phyloP scores from a whole-genome alignment of 2,888 invertebrate genomes.

The Drosophila picticornis region DNA sequence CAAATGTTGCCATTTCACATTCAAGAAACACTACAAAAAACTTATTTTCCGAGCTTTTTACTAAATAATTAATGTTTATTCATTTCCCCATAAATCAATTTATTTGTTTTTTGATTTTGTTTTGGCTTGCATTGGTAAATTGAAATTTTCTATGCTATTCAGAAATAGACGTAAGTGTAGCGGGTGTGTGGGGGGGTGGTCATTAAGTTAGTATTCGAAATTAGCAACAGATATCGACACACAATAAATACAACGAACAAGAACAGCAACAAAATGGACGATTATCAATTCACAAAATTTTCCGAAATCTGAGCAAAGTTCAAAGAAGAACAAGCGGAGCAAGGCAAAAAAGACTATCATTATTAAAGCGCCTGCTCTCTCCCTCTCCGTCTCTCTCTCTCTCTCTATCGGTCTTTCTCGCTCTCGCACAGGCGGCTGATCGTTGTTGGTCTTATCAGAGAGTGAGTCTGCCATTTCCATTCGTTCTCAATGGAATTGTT shows the following conservation, averaged over 20 bases:
- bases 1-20: background rate
- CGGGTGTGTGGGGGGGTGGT: background rate
- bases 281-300: constrained; percentile 55
- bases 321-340: constrained; percentile 13
- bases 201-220: constrained; percentile 23
- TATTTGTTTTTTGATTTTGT: background rate
- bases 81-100: background rate
- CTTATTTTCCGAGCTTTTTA: background rate
- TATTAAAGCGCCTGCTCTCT: constrained; percentile 10
- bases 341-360: constrained; percentile 7
- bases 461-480: constrained; percentile 42
- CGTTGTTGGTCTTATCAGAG: constrained; percentile 42
- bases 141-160: constrained; percentile 23
- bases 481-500: constrained; percentile 1
- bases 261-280: constrained; percentile 18
- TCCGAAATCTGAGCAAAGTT: constrained; percentile 42
- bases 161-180: constrained; percentile 9
- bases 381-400: background rate
- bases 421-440: constrained; percentile 8
- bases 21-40: background rate
- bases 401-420: background rate
- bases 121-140: constrained; percentile 7
- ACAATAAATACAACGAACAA: constrained; percentile 10
- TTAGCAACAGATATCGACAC: constrained; percentile 34
- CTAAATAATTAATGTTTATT: background rate